These are phyloP conservation scores for Ochropacha duplaris DNA, from an alignment of 2,888 invertebrate genomes.

Conservation along the genomic window DNA sequence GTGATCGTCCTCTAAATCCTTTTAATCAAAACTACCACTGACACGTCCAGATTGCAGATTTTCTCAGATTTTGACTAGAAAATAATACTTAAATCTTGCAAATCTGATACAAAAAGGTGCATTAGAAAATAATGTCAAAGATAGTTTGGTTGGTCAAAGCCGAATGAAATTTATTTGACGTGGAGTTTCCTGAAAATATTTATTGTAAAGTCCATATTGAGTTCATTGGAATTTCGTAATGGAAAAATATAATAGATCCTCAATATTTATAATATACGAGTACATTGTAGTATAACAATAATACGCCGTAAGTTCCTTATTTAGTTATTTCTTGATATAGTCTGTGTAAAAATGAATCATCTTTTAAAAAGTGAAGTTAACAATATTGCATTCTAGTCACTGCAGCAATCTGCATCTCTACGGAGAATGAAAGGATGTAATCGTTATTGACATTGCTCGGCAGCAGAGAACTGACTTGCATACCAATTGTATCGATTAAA, in stretches of 20 bases:
- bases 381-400: slow-evolving; percentile 3
- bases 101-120: not conserved
- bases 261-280: no score
- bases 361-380: not conserved
- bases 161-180: not conserved
- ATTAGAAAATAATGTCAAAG: not conserved
- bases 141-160: not conserved
- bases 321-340: no score
- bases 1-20: slow-evolving; percentile 69
- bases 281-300: no score
- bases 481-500: slow-evolving; percentile 1
- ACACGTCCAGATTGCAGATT: slow-evolving; percentile 57
- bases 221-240: not conserved
- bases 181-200: not conserved
- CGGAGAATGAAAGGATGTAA: not conserved
- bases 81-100: slow-evolving; percentile 3
- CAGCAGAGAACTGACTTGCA: not conserved
- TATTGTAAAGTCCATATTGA: not conserved
- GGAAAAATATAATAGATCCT: not conserved
- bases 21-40: slow-evolving; percentile 69
- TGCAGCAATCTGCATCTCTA: not conserved
- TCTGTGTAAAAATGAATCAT: not conserved
- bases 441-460: slow-evolving; percentile 1
- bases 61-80: slow-evolving; percentile 41
- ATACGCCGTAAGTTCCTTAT: no score